A percentile compares a stretch with the other conserved stretches of the same genome.
Conservation (phyloP, 2,113 vertebrate genomes). For the Arothron firmamentum region DNA sequence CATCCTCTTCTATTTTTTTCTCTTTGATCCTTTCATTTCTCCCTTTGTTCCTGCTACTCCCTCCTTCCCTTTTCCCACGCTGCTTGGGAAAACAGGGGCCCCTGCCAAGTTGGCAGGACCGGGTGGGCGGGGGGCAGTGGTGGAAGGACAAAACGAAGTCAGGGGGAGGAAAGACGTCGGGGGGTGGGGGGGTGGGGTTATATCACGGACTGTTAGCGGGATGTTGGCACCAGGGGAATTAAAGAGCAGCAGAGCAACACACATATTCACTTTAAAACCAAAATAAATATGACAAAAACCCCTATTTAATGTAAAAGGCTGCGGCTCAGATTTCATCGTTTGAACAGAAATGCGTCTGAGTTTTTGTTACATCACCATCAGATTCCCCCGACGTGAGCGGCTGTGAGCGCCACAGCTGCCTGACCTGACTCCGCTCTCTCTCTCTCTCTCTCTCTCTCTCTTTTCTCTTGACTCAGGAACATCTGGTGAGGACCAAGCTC, state of each 20-base stretch:
- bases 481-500: constrained; percentile 83
- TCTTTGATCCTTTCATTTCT: background rate
- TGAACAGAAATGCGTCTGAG: too few relatives aligned
- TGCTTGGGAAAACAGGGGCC: constrained; percentile 34
- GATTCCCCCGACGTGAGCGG: constrained; percentile 33
- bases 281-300: too few relatives aligned
- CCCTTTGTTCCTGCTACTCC: background rate
- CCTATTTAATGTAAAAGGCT: too few relatives aligned
- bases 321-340: too few relatives aligned
- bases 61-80: constrained; percentile 62
- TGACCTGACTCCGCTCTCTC: background rate
- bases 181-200: constrained; percentile 7
- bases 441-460: background rate
- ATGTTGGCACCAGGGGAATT: constrained; percentile 56
- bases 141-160: constrained; percentile 3
- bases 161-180: background rate
- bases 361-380: background rate
- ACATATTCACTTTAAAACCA: constrained; percentile 17
- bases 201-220: too few relatives aligned
- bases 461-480: constrained; percentile 72
- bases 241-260: constrained; percentile 47
- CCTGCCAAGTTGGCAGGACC: constrained; percentile 47
- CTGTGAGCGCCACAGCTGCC: background rate
- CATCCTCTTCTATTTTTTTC: too few relatives aligned
- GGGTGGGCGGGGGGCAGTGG: background rate